Evolutionary conservation across 2,113 vertebrate genomes (phyloP).

Genomic region (Phyllopteryx taeniolatus): DNA sequence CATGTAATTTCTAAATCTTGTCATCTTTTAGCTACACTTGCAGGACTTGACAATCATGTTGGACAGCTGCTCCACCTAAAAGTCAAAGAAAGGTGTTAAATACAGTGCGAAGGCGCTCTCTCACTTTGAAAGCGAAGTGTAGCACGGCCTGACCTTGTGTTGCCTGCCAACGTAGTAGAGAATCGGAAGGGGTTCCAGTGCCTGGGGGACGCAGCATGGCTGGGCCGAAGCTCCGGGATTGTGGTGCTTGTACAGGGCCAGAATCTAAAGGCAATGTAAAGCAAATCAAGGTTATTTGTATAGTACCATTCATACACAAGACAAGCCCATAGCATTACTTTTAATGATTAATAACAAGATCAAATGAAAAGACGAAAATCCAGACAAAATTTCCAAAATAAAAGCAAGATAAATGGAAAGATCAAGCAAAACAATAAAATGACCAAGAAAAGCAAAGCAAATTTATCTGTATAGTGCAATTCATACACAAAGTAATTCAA

Average conservation of each 20-base stretch:
- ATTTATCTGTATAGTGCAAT: no score
- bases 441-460: no score
- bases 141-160: conserved; percentile 68
- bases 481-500: no score
- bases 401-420: no score
- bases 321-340: no score
- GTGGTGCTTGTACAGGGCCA: conserved; percentile 87
- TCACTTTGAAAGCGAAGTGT: not conserved
- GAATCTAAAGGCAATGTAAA: conserved; percentile 70
- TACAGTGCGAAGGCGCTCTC: not conserved
- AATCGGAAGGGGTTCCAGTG: conserved; percentile 83
- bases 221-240: conserved; percentile 88
- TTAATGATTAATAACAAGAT: no score
- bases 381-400: no score
- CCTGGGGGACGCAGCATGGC: conserved; percentile 85
- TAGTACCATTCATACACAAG: conserved; percentile 5
- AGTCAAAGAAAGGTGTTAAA: conserved; percentile 21
- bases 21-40: conserved; percentile 84
- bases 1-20: conserved; percentile 15
- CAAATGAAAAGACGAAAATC: no score
- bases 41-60: conserved; percentile 89
- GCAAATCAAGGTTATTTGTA: conserved; percentile 11
- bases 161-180: conserved; percentile 88
- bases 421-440: no score
- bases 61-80: conserved; percentile 84